Base-by-base conservation (phyloP, 1,140 invertebrate genomes). In the Fopius arisanus region DNA sequence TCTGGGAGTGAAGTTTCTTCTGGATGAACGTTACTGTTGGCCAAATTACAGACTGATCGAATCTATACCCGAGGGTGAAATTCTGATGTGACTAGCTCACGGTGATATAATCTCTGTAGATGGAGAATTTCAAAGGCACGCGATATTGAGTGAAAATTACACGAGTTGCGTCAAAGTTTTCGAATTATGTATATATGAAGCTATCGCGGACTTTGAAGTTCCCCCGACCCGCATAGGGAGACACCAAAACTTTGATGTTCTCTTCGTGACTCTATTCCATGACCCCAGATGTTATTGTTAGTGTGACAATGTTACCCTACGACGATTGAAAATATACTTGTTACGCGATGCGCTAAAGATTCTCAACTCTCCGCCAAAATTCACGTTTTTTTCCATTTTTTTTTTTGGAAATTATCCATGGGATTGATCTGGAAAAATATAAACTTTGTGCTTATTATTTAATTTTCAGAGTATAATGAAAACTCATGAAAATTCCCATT, bases 111-210 rank as follows among this genome's bases (percentile, higher is more conserved):
- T 51, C 43, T 51, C 43, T 51, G 43, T 51, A 51, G 43, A 51
- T 51, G 43, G 43, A 51, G 43, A 6, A 62, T 62, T 29, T 62
- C 26, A 28, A 62, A 62, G 26, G 14, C 54, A 62, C 23, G 1
- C 14, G 1, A 62, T 23, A 62, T 62, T 62, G 26, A 62, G 54
- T 31, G 54, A 62, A 62, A 62, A 62, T 62, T 62, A 62, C 54
- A 14, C 26, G 23, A 62, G 1, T 62, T 62, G 0, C 16, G 54
- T 5, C 19, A 21, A 51, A 62, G 54, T 62, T 62, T 62, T 62
- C 21, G 12, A 62, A 28, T 62, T 26, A 62, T 62, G 21, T 51
- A 51, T 51, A 51, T 51, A 51, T 21, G 19, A 51, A 51, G n/a
- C 43, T 19, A 51, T 28, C 54, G 26, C 9, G 19, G 9, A 28